Evolutionary conservation across 92 coral and sea anemone species (phyloP).

Genomic region (Heteractis magnifica): DNA sequence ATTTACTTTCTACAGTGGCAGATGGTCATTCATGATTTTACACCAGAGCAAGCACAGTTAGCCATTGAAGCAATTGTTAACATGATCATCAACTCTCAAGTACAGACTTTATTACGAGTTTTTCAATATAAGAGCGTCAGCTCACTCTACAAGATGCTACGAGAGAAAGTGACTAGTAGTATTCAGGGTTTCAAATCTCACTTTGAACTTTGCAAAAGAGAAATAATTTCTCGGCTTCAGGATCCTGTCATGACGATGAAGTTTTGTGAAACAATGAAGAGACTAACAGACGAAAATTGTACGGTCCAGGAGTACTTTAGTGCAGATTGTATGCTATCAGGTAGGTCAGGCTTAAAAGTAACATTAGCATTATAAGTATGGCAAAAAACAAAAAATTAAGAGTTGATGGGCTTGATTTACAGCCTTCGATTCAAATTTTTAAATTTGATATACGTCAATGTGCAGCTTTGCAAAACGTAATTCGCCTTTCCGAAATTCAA

Average conservation of each 20-base stretch:
- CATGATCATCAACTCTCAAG: constrained; percentile 93
- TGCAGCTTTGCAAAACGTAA: too few relatives aligned
- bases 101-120: constrained; percentile 83
- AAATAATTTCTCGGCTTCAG: constrained; percentile 81
- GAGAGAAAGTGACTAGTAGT: constrained; percentile 87
- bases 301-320: constrained; percentile 84
- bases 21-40: constrained; percentile 93
- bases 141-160: constrained; percentile 94
- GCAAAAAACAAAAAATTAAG: too few relatives aligned
- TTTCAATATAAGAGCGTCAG: constrained; percentile 98
- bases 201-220: constrained; percentile 89
- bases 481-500: too few relatives aligned
- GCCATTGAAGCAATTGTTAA: constrained; percentile 93
- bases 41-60: constrained; percentile 77
- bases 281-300: constrained; percentile 70
- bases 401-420: too few relatives aligned
- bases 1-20: constrained; percentile 69
- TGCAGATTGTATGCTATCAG: constrained; percentile 84
- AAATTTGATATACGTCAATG: too few relatives aligned
- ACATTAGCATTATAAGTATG: too few relatives aligned
- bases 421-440: too few relatives aligned
- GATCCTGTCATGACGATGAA: constrained; percentile 80
- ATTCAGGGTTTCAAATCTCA: constrained; percentile 82
- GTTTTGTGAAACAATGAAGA: constrained; percentile 78
- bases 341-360: constrained; percentile 27